phyloP scores from a whole-genome alignment of 2,113 vertebrate genomes.

The Chionomys nivalis region DNA sequence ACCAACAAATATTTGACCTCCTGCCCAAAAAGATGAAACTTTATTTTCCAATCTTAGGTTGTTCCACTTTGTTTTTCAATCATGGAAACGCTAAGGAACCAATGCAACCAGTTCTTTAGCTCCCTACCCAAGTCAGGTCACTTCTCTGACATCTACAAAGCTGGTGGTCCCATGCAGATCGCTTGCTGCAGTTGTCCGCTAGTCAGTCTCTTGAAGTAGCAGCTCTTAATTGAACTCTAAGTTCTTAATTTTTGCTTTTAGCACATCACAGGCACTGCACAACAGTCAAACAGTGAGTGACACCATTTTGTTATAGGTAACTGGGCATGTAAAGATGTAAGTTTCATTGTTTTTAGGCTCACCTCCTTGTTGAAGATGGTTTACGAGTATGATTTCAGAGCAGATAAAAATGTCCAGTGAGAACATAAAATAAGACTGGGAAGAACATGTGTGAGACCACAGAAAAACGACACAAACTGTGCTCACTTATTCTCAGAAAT shows the following conservation, averaged over 20 bases:
- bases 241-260: neutral
- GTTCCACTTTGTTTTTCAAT: neutral
- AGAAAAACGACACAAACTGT: neutral
- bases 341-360: neutral
- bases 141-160: neutral
- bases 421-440: slow-evolving; percentile 18
- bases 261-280: neutral
- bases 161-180: neutral
- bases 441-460: neutral
- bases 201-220: neutral
- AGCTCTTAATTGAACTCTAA: neutral
- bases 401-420: neutral
- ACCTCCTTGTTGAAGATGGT: neutral
- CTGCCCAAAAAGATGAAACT: neutral
- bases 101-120: neutral
- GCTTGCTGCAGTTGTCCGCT: neutral
- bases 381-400: slow-evolving; percentile 32
- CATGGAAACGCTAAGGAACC: neutral
- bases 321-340: neutral
- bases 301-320: neutral
- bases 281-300: neutral
- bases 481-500: slow-evolving; percentile 22
- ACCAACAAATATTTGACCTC: neutral
- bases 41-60: neutral
- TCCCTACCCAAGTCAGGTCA: neutral